Base-by-base conservation (phyloP, 1,140 invertebrate species). In the Pseudomyrmex gracilis region DNA sequence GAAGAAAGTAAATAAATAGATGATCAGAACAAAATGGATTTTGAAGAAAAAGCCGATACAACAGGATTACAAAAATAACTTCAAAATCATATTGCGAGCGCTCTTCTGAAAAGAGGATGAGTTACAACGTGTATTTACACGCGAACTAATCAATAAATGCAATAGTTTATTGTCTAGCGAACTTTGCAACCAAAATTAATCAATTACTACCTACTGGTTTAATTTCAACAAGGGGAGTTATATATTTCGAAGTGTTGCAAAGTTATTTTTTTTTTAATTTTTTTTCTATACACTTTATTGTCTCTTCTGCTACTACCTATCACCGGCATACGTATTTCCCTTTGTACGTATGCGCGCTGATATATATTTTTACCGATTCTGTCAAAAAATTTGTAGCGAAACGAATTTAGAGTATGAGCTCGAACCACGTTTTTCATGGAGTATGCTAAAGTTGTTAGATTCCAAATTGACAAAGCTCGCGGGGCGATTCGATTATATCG, bases 401-500 rank as follows among this genome's bases (percentile, higher is more conserved):
- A 83, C 73, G 82, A 83, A 83, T 74, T 67, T 83, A 57, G 73
- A 83, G 73, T 63, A 71, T 80, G 77, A 82, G 57, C 58, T 77
- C 34, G 34, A 70, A 70, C 24, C 70, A 49, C 51, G 85, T 70
- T 78, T 84, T 84, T 68, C 61, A 70, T 45, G 71, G 61, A 78
- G 73, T 80, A 78, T 71, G 74, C 73, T 77, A 84, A 86, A 84
- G 74, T 73, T 74, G 83, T 82, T 73, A 80, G 64, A 74, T 60
- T 43, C 57, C 51, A 85, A 87, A 85, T 87, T 85, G 83, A 80
- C 85, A 87, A 87, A 85, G 85, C 85, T 85, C 83, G 58, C 74
- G 83, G 45, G 78, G 15, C 68, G 64, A 85, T 85, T 85, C 58
- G 63, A 85, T 87, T 85, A 85, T 73, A 76, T 22, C 13, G 74